A percentile compares a stretch with the other conserved stretches of the same genome.
These are phyloP conservation scores for Halcyon badia DNA, from an alignment of 2,797 vertebrate species.

Conservation along the genomic window DNA sequence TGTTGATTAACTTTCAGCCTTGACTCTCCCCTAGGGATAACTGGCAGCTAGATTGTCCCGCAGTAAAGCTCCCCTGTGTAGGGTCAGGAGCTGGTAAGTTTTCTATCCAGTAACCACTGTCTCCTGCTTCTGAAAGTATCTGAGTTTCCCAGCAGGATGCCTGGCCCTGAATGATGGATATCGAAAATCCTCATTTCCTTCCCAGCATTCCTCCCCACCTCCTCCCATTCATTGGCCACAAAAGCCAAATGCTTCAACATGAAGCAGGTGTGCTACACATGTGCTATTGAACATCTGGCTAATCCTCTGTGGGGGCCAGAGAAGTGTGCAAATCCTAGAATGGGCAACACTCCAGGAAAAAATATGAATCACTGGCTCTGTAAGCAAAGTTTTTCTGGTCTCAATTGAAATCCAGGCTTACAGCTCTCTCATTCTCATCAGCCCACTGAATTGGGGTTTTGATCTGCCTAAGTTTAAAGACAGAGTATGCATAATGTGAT, in stretches of 20 bases:
- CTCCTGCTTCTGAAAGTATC: not conserved
- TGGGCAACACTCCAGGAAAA: conserved; percentile 19
- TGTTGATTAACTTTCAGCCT: not conserved
- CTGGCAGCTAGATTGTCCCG: not conserved
- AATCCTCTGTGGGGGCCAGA: not conserved
- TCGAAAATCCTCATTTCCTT: not conserved
- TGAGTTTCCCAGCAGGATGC: not conserved
- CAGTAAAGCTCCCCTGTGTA: not conserved
- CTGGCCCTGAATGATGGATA: not conserved
- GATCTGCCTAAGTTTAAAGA: conserved; percentile 2
- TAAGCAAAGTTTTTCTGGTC: not conserved
- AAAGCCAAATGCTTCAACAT: not conserved
- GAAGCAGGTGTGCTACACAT: conserved; percentile 46
- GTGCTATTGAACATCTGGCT: conserved; percentile 50
- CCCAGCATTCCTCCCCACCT: not conserved
- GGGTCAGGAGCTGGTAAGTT: not conserved
- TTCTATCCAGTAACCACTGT: not conserved
- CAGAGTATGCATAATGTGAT: not conserved
- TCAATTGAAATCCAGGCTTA: not conserved
- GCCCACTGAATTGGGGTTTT: not conserved
- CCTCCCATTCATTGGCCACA: not conserved
- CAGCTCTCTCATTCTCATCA: not conserved
- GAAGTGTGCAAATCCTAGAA: conserved; percentile 37
- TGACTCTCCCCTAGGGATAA: not conserved
- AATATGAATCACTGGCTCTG: not conserved